Evolutionary conservation across 2,113 vertebrate species (phyloP).

Genomic region (Chloroceryle aenea): DNA sequence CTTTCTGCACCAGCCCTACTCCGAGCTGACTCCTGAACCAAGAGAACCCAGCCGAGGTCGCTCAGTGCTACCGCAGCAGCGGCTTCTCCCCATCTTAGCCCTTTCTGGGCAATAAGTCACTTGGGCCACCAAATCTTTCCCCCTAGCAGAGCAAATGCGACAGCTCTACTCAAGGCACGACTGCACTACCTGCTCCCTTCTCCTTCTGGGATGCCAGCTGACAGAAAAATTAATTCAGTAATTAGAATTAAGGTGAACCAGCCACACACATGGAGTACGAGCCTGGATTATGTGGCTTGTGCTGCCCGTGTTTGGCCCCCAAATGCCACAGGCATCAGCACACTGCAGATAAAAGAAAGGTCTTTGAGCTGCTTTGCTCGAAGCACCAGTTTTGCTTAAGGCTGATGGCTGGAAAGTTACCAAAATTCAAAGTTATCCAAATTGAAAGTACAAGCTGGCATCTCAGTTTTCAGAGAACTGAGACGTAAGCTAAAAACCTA

Average conservation of each 20-base stretch:
- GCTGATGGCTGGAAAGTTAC: not conserved
- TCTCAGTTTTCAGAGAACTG: not conserved
- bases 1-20: not conserved
- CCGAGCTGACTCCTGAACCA: not conserved
- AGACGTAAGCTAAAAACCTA: not conserved
- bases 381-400: not conserved
- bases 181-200: accelerated
- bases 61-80: not conserved
- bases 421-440: not conserved
- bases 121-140: not conserved
- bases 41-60: not conserved
- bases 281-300: too few relatives aligned
- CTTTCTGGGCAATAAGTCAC: not conserved
- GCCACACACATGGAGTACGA: not conserved
- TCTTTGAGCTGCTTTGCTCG: not conserved
- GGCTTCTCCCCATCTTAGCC: not conserved
- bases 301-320: not conserved
- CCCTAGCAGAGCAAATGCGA: not conserved
- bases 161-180: not conserved
- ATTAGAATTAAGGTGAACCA: not conserved
- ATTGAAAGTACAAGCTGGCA: not conserved
- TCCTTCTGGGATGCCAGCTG: not conserved
- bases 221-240: not conserved
- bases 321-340: accelerated
- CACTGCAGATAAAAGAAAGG: not conserved